phyloP scores from a whole-genome alignment of 2,113 vertebrate species.

The Montifringilla adamsi region DNA sequence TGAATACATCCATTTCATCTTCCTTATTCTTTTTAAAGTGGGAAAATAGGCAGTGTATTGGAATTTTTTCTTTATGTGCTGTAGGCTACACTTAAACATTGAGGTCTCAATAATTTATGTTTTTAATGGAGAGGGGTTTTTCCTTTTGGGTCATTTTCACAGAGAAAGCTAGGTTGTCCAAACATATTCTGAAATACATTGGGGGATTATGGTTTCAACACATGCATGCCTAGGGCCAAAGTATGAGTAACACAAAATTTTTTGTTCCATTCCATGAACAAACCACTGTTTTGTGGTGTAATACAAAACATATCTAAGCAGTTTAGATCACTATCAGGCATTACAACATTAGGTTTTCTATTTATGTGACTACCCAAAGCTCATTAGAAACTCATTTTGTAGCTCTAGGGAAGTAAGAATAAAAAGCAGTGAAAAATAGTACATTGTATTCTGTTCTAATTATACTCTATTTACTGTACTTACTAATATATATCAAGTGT shows the following conservation, averaged over 20 bases:
- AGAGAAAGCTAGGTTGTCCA: constrained; percentile 73
- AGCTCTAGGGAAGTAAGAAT: constrained; percentile 69
- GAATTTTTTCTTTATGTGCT: constrained; percentile 62
- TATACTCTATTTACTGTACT: constrained; percentile 68
- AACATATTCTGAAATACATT: constrained; percentile 75
- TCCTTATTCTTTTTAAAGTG: not conserved
- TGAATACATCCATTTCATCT: constrained; percentile 47
- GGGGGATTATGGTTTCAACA: constrained; percentile 78
- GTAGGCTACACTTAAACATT: constrained; percentile 68
- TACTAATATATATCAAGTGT: constrained; percentile 69
- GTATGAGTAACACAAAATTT: constrained; percentile 79
- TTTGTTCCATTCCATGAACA: constrained; percentile 81
- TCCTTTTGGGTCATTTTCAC: constrained; percentile 76
- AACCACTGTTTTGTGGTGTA: constrained; percentile 79
- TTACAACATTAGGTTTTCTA: constrained; percentile 73
- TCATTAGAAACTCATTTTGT: constrained; percentile 74
- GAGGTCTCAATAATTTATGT: constrained; percentile 73
- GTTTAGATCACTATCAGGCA: constrained; percentile 78
- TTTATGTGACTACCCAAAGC: constrained; percentile 77
- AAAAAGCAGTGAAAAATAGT: constrained; percentile 67
- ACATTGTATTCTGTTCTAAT: constrained; percentile 69
- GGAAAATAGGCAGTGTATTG: constrained; percentile 61
- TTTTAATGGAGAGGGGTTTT: constrained; percentile 73
- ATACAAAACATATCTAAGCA: constrained; percentile 76
- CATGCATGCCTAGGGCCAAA: constrained; percentile 79